Percentiles rank a stretch among this genome's conserved stretches.
Conservation (phyloP, 2,888 invertebrate species). For the Epistrophella euchroma region DNA sequence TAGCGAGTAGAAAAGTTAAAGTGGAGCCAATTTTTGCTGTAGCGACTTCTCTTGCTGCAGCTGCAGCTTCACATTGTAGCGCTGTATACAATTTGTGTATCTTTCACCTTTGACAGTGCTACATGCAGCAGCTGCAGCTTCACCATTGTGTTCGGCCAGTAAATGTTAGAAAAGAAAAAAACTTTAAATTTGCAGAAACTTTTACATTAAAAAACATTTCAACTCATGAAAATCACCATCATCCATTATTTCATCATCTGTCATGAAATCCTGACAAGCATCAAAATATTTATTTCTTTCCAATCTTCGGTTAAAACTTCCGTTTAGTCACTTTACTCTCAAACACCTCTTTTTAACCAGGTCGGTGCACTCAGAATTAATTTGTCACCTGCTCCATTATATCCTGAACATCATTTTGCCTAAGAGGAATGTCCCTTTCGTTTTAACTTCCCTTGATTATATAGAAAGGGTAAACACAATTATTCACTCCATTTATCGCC, state of each 20-base stretch:
- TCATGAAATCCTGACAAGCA: neutral
- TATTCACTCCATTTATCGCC: slow-evolving; percentile 42
- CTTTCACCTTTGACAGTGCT: no score
- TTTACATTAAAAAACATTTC: no score
- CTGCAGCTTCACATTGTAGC: no score
- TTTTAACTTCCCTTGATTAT: neutral
- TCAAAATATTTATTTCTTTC: neutral
- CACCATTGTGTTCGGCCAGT: no score
- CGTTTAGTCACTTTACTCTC: neutral
- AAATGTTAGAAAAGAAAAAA: no score
- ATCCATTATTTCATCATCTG: neutral
- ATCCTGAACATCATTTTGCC: slow-evolving; percentile 23
- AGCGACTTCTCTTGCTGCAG: no score
- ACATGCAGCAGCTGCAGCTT: no score
- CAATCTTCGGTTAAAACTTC: neutral
- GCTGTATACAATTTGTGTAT: no score
- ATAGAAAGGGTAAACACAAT: slow-evolving; percentile 43
- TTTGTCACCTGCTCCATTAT: slow-evolving; percentile 23
- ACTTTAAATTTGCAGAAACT: no score
- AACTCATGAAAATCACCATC: neutral
- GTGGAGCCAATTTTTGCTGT: no score
- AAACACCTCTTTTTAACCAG: neutral
- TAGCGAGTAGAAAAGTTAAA: no score
- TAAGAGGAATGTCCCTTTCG: neutral
- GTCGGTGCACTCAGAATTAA: slow-evolving; percentile 7